Evolutionary conservation across 2,113 vertebrate species (phyloP).

Genomic region (Ondatra zibethicus): DNA sequence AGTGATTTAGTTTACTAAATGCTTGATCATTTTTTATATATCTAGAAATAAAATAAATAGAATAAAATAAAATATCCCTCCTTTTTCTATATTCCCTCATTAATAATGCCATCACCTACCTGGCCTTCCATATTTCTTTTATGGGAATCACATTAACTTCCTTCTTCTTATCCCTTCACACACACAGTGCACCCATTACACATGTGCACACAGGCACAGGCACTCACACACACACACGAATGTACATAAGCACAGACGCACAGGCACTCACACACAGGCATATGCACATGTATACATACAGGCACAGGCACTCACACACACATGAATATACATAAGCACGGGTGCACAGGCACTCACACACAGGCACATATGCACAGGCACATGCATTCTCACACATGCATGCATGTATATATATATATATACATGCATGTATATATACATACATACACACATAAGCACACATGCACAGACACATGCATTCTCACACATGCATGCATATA

Average conservation of each 20-base stretch:
- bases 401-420: too few species aligned
- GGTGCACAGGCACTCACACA: too few species aligned
- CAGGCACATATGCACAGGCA: background rate
- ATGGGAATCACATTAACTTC: background rate
- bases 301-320: too few species aligned
- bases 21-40: slow-evolving; percentile 4
- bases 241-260: background rate
- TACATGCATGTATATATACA: too few species aligned
- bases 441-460: too few species aligned
- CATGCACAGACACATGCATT: too few species aligned
- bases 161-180: background rate
- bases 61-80: too few species aligned
- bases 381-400: background rate
- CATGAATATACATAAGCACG: too few species aligned
- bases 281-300: background rate
- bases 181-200: background rate
- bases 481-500: too few species aligned
- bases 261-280: background rate
- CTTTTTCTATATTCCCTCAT: background rate
- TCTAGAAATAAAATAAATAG: slow-evolving; percentile 8
- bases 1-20: slow-evolving; percentile 21
- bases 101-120: background rate
- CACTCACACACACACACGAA: background rate
- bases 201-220: background rate
- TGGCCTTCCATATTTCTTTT: background rate